phyloP scores from a whole-genome alignment of 2,888 invertebrate genomes.

The Hoplodrina blanda region DNA sequence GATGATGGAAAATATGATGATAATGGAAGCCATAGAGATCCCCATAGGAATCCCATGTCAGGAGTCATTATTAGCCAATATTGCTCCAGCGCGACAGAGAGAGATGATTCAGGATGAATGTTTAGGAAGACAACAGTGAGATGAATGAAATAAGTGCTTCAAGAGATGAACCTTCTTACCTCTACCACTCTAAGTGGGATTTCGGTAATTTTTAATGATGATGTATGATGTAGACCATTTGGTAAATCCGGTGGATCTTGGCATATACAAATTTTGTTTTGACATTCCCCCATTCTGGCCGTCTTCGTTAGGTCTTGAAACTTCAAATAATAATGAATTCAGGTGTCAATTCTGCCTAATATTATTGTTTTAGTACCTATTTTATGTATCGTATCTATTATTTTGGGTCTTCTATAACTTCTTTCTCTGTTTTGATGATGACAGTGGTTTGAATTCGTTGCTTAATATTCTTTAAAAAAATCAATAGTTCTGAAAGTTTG shows the following conservation, averaged over 20 bases:
- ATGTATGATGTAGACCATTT: neutral
- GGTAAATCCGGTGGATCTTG: slow-evolving; percentile 18
- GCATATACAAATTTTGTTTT: slow-evolving; percentile 22
- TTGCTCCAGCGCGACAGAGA: neutral
- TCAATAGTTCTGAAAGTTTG: neutral
- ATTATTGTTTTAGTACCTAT: neutral
- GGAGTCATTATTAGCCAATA: no score
- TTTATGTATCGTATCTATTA: neutral
- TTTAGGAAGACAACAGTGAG: neutral
- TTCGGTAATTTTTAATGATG: slow-evolving; percentile 6
- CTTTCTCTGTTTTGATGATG: neutral
- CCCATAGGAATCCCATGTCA: no score
- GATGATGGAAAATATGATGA: neutral
- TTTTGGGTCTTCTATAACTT: neutral
- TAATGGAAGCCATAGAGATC: neutral
- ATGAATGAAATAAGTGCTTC: slow-evolving; percentile 1
- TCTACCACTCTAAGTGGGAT: slow-evolving; percentile 10
- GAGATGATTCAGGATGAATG: no score
- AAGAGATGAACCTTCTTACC: slow-evolving; percentile 28
- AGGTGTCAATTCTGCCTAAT: slow-evolving; percentile 6
- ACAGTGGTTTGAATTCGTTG: neutral
- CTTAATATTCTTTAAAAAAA: neutral
- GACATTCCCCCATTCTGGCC: slow-evolving; percentile 4
- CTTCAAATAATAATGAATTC: slow-evolving; percentile 41
- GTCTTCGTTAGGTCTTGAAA: slow-evolving; percentile 14